These are phyloP conservation scores for Puntigrus tetrazona DNA, from an alignment of 2,113 vertebrate species.

Conservation along the genomic window DNA sequence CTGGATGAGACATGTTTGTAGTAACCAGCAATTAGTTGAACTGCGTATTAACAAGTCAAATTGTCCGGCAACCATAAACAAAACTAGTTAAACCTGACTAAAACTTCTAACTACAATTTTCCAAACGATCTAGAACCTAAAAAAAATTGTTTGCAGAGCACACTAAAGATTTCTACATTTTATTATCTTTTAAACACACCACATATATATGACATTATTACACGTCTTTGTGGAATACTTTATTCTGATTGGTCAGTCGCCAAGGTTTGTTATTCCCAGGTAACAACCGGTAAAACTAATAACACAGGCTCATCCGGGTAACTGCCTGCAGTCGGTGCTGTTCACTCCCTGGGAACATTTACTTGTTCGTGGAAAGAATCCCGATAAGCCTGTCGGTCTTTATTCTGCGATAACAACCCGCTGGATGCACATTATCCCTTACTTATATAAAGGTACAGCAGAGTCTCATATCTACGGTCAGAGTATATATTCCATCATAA, in stretches of 20 bases:
- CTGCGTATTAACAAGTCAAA: not conserved
- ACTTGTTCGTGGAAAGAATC: too few species aligned
- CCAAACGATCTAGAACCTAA: not conserved
- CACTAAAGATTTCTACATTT: not conserved
- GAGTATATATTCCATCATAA: constrained; percentile 6
- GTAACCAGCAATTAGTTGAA: not conserved
- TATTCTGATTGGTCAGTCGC: too few species aligned
- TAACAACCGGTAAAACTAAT: too few species aligned
- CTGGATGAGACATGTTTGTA: not conserved
- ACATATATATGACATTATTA: not conserved
- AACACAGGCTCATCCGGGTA: too few species aligned
- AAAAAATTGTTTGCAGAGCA: not conserved
- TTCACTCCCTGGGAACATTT: too few species aligned
- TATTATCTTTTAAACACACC: not conserved
- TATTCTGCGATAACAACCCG: too few species aligned
- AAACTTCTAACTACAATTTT: not conserved
- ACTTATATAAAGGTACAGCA: not conserved
- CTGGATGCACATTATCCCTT: too few species aligned
- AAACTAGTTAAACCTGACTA: not conserved
- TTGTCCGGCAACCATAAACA: not conserved
- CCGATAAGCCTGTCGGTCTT: too few species aligned
- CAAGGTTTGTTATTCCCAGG: too few species aligned
- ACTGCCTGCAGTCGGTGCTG: too few species aligned
- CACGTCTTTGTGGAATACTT: too few species aligned
- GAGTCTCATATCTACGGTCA: not conserved